Conservation (phyloP, 2,113 vertebrate genomes). For the Chionis minor region DNA sequence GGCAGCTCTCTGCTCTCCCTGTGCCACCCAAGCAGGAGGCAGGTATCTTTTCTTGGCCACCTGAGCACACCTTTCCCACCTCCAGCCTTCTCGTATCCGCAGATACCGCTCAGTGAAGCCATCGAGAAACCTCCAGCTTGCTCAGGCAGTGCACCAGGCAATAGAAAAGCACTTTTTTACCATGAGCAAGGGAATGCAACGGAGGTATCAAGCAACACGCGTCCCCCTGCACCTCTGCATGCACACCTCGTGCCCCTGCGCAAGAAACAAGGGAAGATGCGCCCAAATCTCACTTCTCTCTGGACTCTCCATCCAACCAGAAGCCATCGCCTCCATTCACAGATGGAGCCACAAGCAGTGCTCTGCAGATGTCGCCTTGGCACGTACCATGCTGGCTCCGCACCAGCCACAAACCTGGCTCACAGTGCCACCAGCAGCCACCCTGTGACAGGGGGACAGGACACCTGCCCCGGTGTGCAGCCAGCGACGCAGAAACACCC, state of each 20-base stretch:
- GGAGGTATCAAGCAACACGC: background rate
- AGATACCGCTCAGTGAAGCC: background rate
- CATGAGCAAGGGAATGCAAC: background rate
- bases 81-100: background rate
- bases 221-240: background rate
- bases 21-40: background rate
- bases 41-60: background rate
- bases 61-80: background rate
- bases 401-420: background rate
- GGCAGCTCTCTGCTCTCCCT: background rate
- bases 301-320: background rate
- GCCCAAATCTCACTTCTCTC: background rate
- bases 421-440: accelerated
- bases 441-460: background rate
- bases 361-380: background rate
- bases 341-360: accelerated
- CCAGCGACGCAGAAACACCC: background rate
- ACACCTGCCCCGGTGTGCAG: background rate
- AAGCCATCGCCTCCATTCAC: background rate
- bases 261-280: background rate
- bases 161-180: background rate
- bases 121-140: background rate
- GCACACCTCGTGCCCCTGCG: background rate
- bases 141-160: background rate
- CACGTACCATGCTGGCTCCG: accelerated